Percentiles rank a stretch among this genome's conserved stretches.
phyloP scores from a whole-genome alignment of 2,113 vertebrate species.

The Macrotus californicus region DNA sequence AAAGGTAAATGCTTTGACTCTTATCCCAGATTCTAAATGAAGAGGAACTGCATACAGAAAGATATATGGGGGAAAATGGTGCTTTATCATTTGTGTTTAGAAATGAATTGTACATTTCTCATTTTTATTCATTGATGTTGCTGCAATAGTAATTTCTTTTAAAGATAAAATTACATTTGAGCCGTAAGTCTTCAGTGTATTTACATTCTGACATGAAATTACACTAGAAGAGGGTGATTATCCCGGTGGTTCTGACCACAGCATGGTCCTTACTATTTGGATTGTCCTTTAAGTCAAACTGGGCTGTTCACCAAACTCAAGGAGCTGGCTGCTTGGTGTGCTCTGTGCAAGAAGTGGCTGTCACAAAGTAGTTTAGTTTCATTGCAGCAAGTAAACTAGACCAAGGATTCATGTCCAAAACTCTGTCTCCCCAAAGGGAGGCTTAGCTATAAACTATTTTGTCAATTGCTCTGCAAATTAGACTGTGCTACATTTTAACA shows the following conservation, averaged over 20 bases:
- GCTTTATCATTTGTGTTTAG: not conserved
- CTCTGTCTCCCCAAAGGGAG: not conserved
- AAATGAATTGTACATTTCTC: not conserved
- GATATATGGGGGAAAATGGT: not conserved
- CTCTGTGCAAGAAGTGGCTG: not conserved
- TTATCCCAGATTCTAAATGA: not conserved
- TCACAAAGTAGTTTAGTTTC: not conserved
- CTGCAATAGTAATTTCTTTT: not conserved
- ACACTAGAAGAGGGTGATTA: not conserved
- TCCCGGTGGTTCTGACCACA: not conserved
- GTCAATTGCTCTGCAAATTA: not conserved
- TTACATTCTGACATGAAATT: not conserved
- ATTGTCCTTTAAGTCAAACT: not conserved
- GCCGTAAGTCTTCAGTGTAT: not conserved
- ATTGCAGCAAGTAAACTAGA: not conserved
- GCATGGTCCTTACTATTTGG: not conserved
- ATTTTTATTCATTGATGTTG: not conserved
- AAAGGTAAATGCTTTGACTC: not conserved
- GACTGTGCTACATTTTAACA: not conserved
- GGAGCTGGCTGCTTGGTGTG: not conserved
- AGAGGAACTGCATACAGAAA: not conserved
- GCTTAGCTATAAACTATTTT: not conserved
- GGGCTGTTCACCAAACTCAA: not conserved
- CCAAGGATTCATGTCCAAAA: not conserved
- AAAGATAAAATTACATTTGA: not conserved